Conservation (phyloP, 2,888 invertebrate genomes). For the Acholoe squamosa region DNA sequence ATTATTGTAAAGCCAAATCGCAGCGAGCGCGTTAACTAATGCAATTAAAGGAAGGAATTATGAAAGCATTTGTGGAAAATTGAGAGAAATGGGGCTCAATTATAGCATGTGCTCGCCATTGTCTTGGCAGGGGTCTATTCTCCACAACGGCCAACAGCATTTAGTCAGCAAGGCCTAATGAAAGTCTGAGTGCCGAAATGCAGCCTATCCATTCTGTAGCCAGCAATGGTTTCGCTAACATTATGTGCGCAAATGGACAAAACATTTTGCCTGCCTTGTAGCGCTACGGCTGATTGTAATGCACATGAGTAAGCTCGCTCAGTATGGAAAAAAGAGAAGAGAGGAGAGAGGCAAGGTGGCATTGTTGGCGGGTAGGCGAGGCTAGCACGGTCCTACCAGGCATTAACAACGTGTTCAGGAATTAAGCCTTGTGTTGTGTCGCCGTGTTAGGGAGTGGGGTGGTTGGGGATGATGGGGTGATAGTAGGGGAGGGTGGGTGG, state of each 20-base stretch:
- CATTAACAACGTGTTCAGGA: constrained; percentile 28
- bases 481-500: background rate
- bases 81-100: constrained; percentile 61
- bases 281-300: constrained; percentile 20
- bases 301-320: constrained; percentile 44
- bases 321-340: background rate
- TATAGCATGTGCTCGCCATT: constrained; percentile 53
- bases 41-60: constrained; percentile 50
- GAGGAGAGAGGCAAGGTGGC: background rate
- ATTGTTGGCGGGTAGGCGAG: constrained; percentile 1
- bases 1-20: constrained; percentile 35
- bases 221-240: constrained; percentile 47
- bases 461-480: background rate
- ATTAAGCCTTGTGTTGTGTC: constrained; percentile 5
- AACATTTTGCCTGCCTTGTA: constrained; percentile 38
- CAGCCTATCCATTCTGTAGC: constrained; percentile 26
- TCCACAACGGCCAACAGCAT: constrained; percentile 29
- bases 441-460: background rate
- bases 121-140: constrained; percentile 48
- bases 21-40: constrained; percentile 45
- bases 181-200: constrained; percentile 42
- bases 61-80: constrained; percentile 53
- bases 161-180: constrained; percentile 36
- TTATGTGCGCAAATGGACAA: constrained; percentile 59
- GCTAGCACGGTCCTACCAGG: background rate